phyloP scores from a whole-genome alignment of 2,888 invertebrate genomes.

The Sphinx pinastri region DNA sequence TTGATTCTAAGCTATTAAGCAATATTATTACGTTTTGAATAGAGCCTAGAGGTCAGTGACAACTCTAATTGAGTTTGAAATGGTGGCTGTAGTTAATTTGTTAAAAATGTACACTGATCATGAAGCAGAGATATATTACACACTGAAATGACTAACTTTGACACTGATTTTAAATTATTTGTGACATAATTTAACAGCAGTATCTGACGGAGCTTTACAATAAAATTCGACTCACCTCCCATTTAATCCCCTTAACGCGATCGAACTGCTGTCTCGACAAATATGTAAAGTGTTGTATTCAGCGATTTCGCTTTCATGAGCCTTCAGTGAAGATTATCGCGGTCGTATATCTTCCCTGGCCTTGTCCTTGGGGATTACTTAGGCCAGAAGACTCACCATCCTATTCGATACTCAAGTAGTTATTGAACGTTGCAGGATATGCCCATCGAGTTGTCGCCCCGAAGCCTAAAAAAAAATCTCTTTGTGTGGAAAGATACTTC shows the following conservation, averaged over 20 bases:
- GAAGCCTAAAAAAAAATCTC: not conserved
- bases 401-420: slow-evolving; percentile 33
- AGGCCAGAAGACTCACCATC: slow-evolving; percentile 49
- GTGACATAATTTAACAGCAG: not conserved
- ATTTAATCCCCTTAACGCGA: slow-evolving; percentile 28
- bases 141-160: no score
- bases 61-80: no score
- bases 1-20: no score
- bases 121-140: no score
- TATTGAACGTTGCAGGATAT: slow-evolving; percentile 26
- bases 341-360: slow-evolving; percentile 58
- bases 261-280: slow-evolving; percentile 34
- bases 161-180: no score
- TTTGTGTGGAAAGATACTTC: not conserved
- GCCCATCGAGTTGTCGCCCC: not conserved
- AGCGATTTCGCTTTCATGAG: slow-evolving; percentile 61
- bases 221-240: not conserved
- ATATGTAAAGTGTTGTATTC: slow-evolving; percentile 52
- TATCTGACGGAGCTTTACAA: not conserved
- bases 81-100: no score
- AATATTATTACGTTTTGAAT: no score
- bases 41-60: no score
- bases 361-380: slow-evolving; percentile 58
- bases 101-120: no score
- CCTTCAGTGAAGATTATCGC: slow-evolving; percentile 67